Percentiles rank a stretch among this genome's conserved stretches.
Conservation (phyloP, 2,113 vertebrate species). For the Litocranius walleri region DNA sequence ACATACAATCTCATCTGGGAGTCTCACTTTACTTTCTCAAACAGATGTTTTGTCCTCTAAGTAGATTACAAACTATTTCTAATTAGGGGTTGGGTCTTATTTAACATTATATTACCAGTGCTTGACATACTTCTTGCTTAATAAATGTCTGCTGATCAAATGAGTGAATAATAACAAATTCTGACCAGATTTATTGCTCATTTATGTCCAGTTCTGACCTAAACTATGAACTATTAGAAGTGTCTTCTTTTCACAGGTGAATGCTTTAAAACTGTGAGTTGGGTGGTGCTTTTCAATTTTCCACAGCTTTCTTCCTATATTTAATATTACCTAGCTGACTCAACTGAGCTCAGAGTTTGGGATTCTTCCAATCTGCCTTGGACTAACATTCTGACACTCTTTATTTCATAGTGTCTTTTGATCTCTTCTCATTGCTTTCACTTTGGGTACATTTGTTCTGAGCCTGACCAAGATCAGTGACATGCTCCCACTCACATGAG, state of each 20-base stretch:
- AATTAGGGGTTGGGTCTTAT: not conserved
- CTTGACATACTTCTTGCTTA: not conserved
- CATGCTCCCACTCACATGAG: not conserved
- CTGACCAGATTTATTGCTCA: not conserved
- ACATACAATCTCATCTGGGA: not conserved
- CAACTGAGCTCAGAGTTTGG: not conserved
- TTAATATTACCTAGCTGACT: not conserved
- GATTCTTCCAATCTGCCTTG: not conserved
- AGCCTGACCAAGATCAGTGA: not conserved
- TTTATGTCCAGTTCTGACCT: conserved; percentile 5
- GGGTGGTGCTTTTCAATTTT: not conserved
- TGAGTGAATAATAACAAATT: not conserved
- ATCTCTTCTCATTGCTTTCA: not conserved
- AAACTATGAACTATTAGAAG: not conserved
- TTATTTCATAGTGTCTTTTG: not conserved
- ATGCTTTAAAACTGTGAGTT: not conserved
- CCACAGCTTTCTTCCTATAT: not conserved
- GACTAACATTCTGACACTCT: not conserved
- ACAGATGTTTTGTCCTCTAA: not conserved
- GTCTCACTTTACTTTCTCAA: not conserved
- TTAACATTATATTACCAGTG: not conserved
- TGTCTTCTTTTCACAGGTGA: not conserved
- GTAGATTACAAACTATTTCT: not conserved
- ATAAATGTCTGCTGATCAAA: not conserved
- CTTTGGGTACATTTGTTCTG: not conserved